Conservation (phyloP, 2,113 vertebrate genomes). For the Morphnarchus princeps region DNA sequence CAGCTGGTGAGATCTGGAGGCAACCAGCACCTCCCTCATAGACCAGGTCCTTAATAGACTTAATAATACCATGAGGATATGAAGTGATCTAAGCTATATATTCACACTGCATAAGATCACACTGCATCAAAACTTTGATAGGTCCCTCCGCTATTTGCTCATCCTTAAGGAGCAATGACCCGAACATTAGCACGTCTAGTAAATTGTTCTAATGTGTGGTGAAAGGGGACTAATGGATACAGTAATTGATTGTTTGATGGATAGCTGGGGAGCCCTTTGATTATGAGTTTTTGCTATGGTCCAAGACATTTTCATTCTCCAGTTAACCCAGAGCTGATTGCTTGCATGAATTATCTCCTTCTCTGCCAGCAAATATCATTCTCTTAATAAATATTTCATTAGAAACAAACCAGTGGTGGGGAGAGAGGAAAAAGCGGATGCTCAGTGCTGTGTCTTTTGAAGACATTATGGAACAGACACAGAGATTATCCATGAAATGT, state of each 20-base stretch:
- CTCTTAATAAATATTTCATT: constrained; percentile 58
- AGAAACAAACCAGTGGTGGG: not conserved
- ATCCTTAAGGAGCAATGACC: constrained; percentile 55
- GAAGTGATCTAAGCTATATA: not conserved
- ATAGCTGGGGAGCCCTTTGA: constrained; percentile 31
- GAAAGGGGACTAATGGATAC: constrained; percentile 62
- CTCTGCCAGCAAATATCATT: constrained; percentile 23
- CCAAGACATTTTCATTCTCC: constrained; percentile 8
- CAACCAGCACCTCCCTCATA: not conserved
- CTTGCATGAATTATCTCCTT: constrained; percentile 51
- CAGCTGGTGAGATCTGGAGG: not conserved
- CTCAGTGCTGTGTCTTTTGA: not conserved
- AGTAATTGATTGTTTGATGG: constrained; percentile 50
- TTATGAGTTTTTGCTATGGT: constrained; percentile 55
- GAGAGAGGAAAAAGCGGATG: not conserved
- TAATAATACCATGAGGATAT: not conserved
- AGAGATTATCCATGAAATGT: not conserved
- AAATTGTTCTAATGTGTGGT: constrained; percentile 66
- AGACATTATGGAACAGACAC: not conserved
- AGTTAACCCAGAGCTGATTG: constrained; percentile 25
- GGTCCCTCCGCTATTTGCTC: constrained; percentile 47
- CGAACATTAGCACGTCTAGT: constrained; percentile 34
- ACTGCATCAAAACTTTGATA: constrained; percentile 46
- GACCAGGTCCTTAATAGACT: not conserved
- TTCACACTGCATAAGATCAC: not conserved